phyloP scores from a whole-genome alignment of 1,140 invertebrate genomes.

The Drosophila nasuta region DNA sequence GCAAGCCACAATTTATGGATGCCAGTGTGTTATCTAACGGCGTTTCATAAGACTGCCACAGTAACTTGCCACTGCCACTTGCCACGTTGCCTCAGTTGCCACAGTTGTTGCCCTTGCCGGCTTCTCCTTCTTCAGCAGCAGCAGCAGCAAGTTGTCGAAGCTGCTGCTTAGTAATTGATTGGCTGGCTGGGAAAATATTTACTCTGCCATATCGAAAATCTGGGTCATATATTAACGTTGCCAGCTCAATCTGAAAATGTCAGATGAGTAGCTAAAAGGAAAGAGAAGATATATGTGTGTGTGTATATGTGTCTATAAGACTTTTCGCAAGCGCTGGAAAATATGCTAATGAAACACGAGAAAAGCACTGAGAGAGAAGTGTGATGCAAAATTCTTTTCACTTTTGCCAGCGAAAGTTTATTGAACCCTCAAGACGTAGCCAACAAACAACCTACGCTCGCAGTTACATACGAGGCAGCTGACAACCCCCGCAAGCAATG shows the following conservation, averaged over 20 bases:
- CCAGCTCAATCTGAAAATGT: constrained; percentile 43
- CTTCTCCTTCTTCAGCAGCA: neutral
- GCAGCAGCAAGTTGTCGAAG: neutral
- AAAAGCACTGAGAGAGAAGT: neutral
- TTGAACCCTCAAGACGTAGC: constrained; percentile 52
- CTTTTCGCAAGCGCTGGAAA: constrained; percentile 13
- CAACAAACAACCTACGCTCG: neutral
- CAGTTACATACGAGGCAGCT: neutral
- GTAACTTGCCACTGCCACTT: neutral
- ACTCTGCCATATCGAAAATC: constrained; percentile 38
- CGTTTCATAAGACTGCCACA: constrained; percentile 46
- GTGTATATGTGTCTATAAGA: neutral
- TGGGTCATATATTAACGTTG: constrained; percentile 26
- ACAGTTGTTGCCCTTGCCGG: neutral
- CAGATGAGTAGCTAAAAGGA: neutral
- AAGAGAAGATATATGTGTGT: neutral
- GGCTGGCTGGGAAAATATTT: constrained; percentile 56
- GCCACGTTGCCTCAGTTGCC: neutral
- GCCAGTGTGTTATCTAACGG: constrained; percentile 69
- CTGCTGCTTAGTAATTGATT: constrained; percentile 62
- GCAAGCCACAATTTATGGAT: constrained; percentile 71
- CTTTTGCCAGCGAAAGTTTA: constrained; percentile 54
- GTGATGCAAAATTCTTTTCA: constrained; percentile 36
- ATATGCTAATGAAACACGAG: constrained; percentile 46
- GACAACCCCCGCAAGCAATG: neutral